These are phyloP conservation scores for Falco naumanni DNA, from an alignment of 2,797 vertebrate species.

Conservation along the genomic window DNA sequence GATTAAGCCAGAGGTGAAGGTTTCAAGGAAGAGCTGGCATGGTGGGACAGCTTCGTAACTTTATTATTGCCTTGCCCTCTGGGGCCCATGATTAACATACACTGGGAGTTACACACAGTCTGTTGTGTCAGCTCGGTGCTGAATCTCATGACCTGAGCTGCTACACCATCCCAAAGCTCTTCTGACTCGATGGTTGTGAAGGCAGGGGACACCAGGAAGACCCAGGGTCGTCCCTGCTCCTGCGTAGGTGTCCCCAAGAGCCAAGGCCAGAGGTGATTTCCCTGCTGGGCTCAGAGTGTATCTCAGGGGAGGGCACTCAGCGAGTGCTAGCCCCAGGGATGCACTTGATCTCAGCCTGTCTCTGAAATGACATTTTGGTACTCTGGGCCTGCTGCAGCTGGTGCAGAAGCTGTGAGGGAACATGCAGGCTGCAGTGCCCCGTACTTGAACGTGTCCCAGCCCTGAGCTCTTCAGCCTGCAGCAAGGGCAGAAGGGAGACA, in stretches of 20 bases:
- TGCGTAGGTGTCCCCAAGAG: background rate
- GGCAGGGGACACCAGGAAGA: background rate
- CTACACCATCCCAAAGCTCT: background rate
- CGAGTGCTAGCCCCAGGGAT: background rate
- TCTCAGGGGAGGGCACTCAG: background rate
- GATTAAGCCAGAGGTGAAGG: background rate
- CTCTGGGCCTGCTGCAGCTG: background rate
- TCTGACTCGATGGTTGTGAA: background rate
- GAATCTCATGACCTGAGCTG: background rate
- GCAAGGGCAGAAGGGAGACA: background rate
- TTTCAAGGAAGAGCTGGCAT: background rate
- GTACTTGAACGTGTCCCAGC: background rate
- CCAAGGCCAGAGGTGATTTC: background rate
- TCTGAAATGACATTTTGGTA: background rate
- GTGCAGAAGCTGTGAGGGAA: background rate
- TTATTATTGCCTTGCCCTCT: conserved; percentile 30
- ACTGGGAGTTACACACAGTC: background rate
- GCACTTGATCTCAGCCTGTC: background rate
- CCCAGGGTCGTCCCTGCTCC: background rate
- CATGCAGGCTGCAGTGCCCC: background rate
- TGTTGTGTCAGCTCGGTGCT: rapidly evolving
- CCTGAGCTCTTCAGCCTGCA: background rate
- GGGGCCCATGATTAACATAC: background rate
- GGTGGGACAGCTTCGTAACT: background rate
- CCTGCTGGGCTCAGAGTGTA: background rate